Percentiles rank a stretch among this genome's conserved stretches.
These are phyloP conservation scores for Micronycteris hirsuta DNA, from an alignment of 2,113 vertebrate species.

Conservation along the genomic window DNA sequence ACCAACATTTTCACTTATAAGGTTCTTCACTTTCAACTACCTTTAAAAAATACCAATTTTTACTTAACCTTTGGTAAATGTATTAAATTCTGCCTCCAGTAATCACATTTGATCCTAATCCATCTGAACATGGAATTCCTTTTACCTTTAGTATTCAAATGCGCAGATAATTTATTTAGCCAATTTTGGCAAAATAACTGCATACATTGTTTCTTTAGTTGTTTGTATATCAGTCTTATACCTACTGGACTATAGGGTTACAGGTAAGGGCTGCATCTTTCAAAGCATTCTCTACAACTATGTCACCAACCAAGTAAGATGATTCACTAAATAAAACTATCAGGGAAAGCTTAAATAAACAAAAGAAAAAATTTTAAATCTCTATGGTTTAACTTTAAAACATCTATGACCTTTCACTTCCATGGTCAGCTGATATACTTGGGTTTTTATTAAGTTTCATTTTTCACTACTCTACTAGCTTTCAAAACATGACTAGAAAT, in stretches of 20 bases:
- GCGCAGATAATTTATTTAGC: not conserved
- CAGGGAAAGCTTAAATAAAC: not conserved
- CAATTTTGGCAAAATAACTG: conserved; percentile 18
- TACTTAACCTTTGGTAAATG: conserved; percentile 10
- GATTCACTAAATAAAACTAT: conserved; percentile 45
- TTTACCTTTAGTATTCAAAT: conserved; percentile 5
- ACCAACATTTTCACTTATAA: conserved; percentile 53
- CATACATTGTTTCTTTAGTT: not conserved
- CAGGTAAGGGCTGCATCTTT: not conserved
- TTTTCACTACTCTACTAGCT: conserved; percentile 23
- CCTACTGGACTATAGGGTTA: not conserved
- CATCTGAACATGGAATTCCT: not conserved
- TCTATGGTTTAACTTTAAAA: conserved; percentile 25
- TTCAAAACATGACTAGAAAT: conserved; percentile 31
- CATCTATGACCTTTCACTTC: conserved; percentile 22
- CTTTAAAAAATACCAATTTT: conserved; percentile 57
- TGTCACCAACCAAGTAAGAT: conserved; percentile 1
- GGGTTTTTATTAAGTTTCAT: conserved; percentile 20
- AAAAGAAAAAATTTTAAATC: not conserved
- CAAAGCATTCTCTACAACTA: not conserved
- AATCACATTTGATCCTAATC: not conserved
- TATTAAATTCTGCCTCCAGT: conserved; percentile 27
- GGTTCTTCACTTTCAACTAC: conserved; percentile 44
- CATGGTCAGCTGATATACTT: not conserved
- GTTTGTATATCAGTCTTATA: not conserved